Conservation (phyloP, 2,888 invertebrate genomes). For the Terebella lapidaria region DNA sequence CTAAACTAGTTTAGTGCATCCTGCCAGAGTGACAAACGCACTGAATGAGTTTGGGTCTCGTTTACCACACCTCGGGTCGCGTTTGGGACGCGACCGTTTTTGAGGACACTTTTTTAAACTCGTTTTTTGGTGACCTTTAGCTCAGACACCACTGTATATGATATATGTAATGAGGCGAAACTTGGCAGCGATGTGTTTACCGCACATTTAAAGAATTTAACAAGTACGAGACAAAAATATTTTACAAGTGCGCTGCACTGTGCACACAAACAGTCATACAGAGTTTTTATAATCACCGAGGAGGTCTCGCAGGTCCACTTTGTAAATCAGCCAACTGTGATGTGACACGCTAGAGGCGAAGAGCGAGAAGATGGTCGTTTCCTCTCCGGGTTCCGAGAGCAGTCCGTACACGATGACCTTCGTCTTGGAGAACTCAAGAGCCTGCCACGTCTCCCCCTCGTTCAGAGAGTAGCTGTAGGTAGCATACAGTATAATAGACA, state of each 20-base stretch:
- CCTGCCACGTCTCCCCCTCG: conserved; percentile 77
- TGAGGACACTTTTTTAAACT: too few relatives aligned
- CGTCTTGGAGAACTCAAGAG: conserved; percentile 64
- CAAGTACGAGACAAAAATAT: too few relatives aligned
- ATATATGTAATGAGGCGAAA: too few relatives aligned
- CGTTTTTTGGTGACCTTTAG: too few relatives aligned
- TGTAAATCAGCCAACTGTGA: conserved; percentile 79
- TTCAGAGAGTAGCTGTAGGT: conserved; percentile 69
- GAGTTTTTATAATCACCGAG: conserved; percentile 9
- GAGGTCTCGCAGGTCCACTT: conserved; percentile 51
- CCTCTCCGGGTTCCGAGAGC: conserved; percentile 92
- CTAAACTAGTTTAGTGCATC: too few relatives aligned
- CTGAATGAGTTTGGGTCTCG: too few relatives aligned
- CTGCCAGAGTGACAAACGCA: too few relatives aligned
- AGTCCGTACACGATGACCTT: conserved; percentile 80
- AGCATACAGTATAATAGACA: neutral
- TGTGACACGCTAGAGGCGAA: conserved; percentile 74
- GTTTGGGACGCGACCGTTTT: too few relatives aligned
- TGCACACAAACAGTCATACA: neutral
- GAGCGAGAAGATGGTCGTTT: conserved; percentile 84
- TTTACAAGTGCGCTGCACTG: neutral
- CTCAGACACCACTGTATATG: too few relatives aligned
- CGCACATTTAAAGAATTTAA: too few relatives aligned
- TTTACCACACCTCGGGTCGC: too few relatives aligned
- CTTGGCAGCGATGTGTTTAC: too few relatives aligned